phyloP scores from a whole-genome alignment of 2,888 invertebrate species.

The Perithous albicinctus region DNA sequence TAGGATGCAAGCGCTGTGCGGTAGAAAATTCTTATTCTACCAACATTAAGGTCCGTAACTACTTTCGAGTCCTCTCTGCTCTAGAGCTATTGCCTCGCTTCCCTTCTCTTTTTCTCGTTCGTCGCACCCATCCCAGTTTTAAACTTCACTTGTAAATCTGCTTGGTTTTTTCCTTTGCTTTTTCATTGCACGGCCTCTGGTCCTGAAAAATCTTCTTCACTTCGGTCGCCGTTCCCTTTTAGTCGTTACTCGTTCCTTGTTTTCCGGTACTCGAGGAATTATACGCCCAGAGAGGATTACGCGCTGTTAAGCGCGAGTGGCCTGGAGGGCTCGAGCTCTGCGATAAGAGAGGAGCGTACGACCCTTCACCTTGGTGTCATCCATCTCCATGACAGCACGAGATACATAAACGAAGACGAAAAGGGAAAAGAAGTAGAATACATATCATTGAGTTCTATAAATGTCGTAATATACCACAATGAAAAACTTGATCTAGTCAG shows the following conservation, averaged over 20 bases:
- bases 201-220: neutral
- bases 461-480: neutral
- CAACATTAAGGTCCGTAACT: constrained; percentile 53
- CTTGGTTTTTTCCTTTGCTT: neutral
- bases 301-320: constrained; percentile 72
- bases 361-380: constrained; percentile 20
- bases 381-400: neutral
- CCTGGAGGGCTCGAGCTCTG: neutral
- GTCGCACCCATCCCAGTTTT: constrained; percentile 6
- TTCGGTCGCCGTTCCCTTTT: neutral
- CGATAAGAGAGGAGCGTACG: constrained; percentile 27
- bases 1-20: neutral
- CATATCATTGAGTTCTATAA: neutral
- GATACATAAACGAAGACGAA: constrained; percentile 8
- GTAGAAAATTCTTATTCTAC: constrained; percentile 40
- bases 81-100: neutral
- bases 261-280: constrained; percentile 63
- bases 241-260: neutral
- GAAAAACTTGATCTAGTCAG: neutral
- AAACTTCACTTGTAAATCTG: constrained; percentile 74
- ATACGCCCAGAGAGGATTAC: constrained; percentile 71
- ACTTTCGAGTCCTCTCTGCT: constrained; percentile 52
- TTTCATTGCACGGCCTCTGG: neutral
- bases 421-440: constrained; percentile 1
- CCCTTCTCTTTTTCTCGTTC: constrained; percentile 3